These are phyloP conservation scores for Ceyx melanurus DNA, from an alignment of 2,113 vertebrate species.

Conservation along the genomic window DNA sequence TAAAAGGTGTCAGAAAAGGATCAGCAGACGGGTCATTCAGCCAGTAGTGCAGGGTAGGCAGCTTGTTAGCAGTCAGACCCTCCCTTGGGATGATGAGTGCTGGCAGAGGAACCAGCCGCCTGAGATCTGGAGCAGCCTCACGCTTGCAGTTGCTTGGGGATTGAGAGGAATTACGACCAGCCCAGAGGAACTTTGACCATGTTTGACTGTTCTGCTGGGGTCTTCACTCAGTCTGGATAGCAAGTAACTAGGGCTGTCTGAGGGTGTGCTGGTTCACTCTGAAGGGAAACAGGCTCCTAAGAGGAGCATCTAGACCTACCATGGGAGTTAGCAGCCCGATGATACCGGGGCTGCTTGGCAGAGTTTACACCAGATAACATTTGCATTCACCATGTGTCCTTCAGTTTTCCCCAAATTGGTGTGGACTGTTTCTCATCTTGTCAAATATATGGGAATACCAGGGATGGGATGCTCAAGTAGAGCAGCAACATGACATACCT, in stretches of 20 bases:
- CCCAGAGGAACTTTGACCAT: background rate
- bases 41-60: background rate
- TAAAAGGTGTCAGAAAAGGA: rapidly evolving
- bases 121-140: background rate
- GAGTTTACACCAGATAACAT: background rate
- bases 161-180: background rate
- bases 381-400: rapidly evolving
- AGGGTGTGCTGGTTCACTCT: background rate
- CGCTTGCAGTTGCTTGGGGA: background rate
- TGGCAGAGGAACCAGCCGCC: background rate
- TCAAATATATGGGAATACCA: background rate
- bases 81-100: rapidly evolving
- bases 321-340: background rate
- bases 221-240: background rate
- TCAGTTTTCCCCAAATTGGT: background rate
- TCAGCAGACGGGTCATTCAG: background rate
- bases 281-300: background rate
- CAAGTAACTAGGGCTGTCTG: background rate
- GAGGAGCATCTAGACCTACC: background rate
- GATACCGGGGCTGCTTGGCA: rapidly evolving
- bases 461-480: rapidly evolving
- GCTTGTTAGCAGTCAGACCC: background rate
- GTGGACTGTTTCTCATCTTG: background rate
- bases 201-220: background rate
- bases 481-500: background rate